phyloP scores from a whole-genome alignment of 2,888 invertebrate genomes.

The Oscheius sp. region DNA sequence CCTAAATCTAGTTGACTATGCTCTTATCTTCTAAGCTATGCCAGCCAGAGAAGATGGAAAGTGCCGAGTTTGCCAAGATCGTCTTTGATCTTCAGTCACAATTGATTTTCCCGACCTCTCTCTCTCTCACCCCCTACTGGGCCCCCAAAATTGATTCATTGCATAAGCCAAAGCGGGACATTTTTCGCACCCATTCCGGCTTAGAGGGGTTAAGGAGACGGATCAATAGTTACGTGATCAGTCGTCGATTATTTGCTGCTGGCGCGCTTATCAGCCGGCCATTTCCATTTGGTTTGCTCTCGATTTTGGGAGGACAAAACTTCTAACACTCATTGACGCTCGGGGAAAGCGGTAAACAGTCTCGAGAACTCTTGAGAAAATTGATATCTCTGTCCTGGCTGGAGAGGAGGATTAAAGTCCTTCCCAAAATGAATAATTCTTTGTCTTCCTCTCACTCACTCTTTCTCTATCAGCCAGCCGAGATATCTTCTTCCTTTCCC shows the following conservation, averaged over 20 bases:
- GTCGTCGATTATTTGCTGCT: constrained; percentile 20
- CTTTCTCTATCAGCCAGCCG: background rate
- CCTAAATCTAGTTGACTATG: background rate
- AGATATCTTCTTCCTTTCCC: background rate
- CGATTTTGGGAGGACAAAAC: background rate
- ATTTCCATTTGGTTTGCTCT: constrained; percentile 14
- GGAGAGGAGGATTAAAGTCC: background rate
- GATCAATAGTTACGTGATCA: constrained; percentile 8
- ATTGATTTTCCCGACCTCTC: too few species aligned
- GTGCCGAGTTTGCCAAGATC: too few species aligned
- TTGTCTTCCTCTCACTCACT: background rate
- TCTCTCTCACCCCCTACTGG: background rate
- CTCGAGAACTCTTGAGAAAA: background rate
- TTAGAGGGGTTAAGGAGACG: background rate
- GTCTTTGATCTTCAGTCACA: too few species aligned
- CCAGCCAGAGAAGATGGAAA: background rate
- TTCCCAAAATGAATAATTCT: background rate
- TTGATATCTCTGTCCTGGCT: background rate
- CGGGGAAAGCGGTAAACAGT: background rate
- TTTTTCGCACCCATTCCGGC: background rate
- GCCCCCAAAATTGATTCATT: background rate
- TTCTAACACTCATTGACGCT: background rate
- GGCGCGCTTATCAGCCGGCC: constrained; percentile 18
- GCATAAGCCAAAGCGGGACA: background rate
- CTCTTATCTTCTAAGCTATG: background rate